A percentile compares a stretch with the other conserved stretches of the same genome.
phyloP scores from a whole-genome alignment of 1,140 invertebrate genomes.

The Trissolcus basalis region DNA sequence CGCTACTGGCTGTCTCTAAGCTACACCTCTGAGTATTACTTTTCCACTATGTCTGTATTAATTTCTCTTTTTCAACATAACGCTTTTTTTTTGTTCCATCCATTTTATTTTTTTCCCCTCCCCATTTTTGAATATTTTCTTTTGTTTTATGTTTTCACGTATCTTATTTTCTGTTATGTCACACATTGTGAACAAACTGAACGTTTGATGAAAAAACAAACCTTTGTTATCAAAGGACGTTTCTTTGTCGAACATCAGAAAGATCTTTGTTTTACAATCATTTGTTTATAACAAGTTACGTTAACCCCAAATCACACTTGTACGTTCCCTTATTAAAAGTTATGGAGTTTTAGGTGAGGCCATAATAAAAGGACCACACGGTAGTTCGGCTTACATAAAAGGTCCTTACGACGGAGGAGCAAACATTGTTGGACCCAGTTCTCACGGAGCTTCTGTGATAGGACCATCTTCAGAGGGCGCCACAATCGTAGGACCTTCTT shows the following conservation, averaged over 20 bases:
- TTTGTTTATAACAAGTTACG: not conserved
- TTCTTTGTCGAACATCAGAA: no score
- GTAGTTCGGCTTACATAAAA: slow-evolving; percentile 47
- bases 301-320: not conserved
- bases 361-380: slow-evolving; percentile 22
- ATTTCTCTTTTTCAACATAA: slow-evolving; percentile 47
- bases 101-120: no score
- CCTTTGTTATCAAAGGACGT: no score
- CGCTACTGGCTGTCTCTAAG: slow-evolving; percentile 11
- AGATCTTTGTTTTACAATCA: no score
- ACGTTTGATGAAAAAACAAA: no score
- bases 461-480: slow-evolving; percentile 42
- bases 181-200: no score
- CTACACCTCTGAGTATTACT: slow-evolving; percentile 29
- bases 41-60: slow-evolving; percentile 46
- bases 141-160: not conserved
- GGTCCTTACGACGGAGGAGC: slow-evolving; percentile 26
- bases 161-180: no score
- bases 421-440: slow-evolving; percentile 37
- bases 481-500: not conserved
- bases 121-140: not conserved
- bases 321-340: slow-evolving; percentile 37
- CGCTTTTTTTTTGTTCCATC: not conserved
- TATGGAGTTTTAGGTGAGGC: slow-evolving; percentile 48
- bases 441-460: slow-evolving; percentile 15